A percentile compares a stretch with the other conserved stretches of the same genome.
These are phyloP conservation scores for Pseudorectes ferrugineus DNA, from an alignment of 2,113 vertebrate genomes.

Conservation along the genomic window DNA sequence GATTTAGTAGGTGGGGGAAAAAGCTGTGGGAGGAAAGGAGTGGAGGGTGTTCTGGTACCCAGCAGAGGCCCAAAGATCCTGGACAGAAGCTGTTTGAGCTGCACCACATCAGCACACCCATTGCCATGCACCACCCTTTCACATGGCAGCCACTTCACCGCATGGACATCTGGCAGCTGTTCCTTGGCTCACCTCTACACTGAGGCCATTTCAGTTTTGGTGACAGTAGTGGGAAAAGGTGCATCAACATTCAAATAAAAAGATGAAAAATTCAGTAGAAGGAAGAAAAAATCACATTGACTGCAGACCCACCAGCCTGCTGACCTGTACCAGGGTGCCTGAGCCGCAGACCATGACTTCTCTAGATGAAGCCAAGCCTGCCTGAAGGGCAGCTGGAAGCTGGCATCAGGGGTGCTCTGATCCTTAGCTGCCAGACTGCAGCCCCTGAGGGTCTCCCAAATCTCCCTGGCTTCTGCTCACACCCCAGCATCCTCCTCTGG, in stretches of 20 bases:
- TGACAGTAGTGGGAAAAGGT: not conserved
- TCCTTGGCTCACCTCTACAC: not conserved
- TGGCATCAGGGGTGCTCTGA: not conserved
- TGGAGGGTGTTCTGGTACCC: not conserved
- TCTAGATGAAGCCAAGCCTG: not conserved
- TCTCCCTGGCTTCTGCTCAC: not conserved
- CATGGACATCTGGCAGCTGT: not conserved
- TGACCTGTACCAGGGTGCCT: not conserved
- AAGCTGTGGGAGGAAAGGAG: not conserved
- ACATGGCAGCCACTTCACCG: not conserved
- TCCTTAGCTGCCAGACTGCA: not conserved
- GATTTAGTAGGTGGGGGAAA: not conserved
- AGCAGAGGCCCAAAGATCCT: not conserved
- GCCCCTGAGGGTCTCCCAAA: not conserved
- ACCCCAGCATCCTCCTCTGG: not conserved
- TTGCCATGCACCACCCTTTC: not conserved
- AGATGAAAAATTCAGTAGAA: not conserved
- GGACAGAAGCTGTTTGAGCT: not conserved
- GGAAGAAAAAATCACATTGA: not conserved
- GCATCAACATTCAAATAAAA: not conserved
- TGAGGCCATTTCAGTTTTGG: not conserved
- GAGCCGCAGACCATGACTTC: not conserved
- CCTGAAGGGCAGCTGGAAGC: not conserved
- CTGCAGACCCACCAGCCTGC: not conserved
- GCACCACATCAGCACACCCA: not conserved